These are phyloP conservation scores for Achroia grisella DNA, from an alignment of 1,140 invertebrate genomes.

Conservation along the genomic window DNA sequence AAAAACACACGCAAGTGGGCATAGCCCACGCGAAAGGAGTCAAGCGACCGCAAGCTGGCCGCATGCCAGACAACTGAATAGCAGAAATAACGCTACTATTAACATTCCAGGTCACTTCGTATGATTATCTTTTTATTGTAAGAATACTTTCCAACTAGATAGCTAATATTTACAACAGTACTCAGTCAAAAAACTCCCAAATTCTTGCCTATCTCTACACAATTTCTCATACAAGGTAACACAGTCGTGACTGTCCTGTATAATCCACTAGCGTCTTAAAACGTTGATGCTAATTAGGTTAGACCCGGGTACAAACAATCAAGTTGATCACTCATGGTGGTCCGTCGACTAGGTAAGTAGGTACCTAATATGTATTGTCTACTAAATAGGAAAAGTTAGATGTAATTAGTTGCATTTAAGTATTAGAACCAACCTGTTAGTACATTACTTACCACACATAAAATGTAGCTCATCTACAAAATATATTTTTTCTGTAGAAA, in stretches of 20 bases:
- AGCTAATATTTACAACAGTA: no score
- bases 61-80: constrained; percentile 40
- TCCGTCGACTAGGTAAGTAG: background rate
- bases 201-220: no score
- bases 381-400: no score
- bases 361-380: no score
- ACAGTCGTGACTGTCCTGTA: no score
- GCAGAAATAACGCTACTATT: constrained; percentile 62
- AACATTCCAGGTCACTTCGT: constrained; percentile 61
- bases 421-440: no score
- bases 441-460: no score
- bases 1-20: constrained; percentile 37
- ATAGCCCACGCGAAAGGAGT: constrained; percentile 36
- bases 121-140: constrained; percentile 49
- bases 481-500: no score
- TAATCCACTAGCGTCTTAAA: background rate
- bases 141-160: background rate
- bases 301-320: background rate
- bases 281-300: constrained; percentile 1
- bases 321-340: constrained; percentile 6
- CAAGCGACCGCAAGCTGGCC: constrained; percentile 46
- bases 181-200: no score
- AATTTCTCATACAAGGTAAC: no score
- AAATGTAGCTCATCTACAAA: no score
- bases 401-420: no score